phyloP scores from a whole-genome alignment of 2,113 vertebrate genomes.

The Galbula dea region DNA sequence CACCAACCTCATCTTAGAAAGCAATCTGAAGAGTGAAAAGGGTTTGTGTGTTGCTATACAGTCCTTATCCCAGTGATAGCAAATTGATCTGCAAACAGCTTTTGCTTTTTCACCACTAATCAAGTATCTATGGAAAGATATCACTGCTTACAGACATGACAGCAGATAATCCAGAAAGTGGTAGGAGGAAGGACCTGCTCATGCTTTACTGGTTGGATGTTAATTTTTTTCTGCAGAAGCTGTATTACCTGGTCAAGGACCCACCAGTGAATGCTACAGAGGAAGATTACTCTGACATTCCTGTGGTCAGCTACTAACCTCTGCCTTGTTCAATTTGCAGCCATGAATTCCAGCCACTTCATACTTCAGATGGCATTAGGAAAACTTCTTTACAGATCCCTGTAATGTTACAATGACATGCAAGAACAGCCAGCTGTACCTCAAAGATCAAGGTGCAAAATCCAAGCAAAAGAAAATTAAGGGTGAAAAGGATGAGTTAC shows the following conservation, averaged over 20 bases:
- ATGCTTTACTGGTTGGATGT: neutral
- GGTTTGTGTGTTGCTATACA: neutral
- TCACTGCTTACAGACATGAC: neutral
- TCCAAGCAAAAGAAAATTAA: neutral
- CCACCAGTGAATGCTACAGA: neutral
- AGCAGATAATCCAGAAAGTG: neutral
- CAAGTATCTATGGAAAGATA: neutral
- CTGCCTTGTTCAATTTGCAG: neutral
- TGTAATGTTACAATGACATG: rapidly evolving
- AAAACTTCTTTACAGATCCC: neutral
- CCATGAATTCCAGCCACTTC: neutral
- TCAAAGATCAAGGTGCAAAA: neutral
- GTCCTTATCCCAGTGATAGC: neutral
- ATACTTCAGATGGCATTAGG: neutral
- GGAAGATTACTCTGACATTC: neutral
- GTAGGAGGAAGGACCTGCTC: neutral
- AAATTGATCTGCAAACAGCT: neutral
- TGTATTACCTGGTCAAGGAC: neutral
- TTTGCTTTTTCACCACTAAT: neutral
- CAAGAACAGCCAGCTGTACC: neutral
- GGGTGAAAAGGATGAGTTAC: neutral
- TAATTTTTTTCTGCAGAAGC: neutral
- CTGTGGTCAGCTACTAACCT: neutral
- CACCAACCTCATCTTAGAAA: neutral
- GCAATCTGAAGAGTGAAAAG: neutral